Base-by-base conservation (phyloP, 2,888 invertebrate genomes). In the Trachelus stipa region DNA sequence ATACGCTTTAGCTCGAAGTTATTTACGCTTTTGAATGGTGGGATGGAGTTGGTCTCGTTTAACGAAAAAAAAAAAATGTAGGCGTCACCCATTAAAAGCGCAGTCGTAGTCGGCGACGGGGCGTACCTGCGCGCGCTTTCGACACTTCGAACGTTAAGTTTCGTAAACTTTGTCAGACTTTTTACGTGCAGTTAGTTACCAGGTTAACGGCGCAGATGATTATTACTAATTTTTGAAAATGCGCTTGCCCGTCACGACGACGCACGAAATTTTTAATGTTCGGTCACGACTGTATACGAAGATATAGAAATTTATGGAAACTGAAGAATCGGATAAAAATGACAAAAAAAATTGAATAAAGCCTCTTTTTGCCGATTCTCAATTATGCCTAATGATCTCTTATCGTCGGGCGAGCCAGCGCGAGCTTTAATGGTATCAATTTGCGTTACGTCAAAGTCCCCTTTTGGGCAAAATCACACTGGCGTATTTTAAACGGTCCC, bases 401-500 rank as follows among this genome's bases (percentile, higher is more conserved):
- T 79, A 77, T 75, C 82, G 74, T 77, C 79, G 76, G 76, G 69
- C 73, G 75, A 56, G 76, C 74, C 77, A 33, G 83, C 81, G 83
- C 83, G 82, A 80, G 84, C 83, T 85, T 90, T 91, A 87, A 89
- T 88, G 86, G 88, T 91, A 90, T 89, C 85, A 86, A 90, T 91
- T 56, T 91, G 87, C 90, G 90, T 91, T 91, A 90, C 85, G 85
- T 90, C 90, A 83, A 91, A 91, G 91, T 90, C 91, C 91, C 91
- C 91, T 90, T 91, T 91, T 91, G 91, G 91, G 91, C 91, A 90
- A 87, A 88, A 85, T 88, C 82, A 84, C 87, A 91, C 90, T 90
- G 91, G 91, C 91, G 90, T 90, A 91, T 87, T 90, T 88, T 82
- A 56, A 56, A 56, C 85, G 87, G 88, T 88, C 88, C 88, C 87